These are phyloP conservation scores for Tetramorium simillimum DNA, from an alignment of 1,140 invertebrate species.

Conservation along the genomic window DNA sequence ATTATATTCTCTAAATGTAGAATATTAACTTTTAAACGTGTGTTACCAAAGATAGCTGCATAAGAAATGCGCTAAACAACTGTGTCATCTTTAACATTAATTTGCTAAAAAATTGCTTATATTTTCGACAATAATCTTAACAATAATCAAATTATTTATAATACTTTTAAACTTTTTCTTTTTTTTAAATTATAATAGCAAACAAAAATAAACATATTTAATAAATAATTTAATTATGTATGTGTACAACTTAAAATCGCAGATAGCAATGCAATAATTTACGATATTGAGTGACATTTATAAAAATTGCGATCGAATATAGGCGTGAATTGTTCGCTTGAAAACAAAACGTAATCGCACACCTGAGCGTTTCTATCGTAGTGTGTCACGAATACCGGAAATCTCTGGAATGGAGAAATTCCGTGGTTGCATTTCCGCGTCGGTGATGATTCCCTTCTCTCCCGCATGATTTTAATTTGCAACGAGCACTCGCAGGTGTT, in stretches of 20 bases:
- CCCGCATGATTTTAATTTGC: constrained; percentile 52
- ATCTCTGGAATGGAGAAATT: constrained; percentile 25
- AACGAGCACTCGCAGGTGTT: constrained; percentile 18
- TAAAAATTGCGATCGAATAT: background rate
- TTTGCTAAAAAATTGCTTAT: background rate
- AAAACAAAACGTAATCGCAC: constrained; percentile 30
- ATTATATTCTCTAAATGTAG: background rate
- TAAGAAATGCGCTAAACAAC: background rate
- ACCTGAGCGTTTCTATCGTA: background rate
- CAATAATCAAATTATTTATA: background rate
- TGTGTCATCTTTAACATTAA: background rate
- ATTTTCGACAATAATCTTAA: background rate
- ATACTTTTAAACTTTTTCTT: background rate
- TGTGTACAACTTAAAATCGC: background rate
- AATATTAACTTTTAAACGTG: background rate
- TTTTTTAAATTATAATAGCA: background rate
- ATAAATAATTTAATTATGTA: background rate
- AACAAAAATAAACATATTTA: background rate
- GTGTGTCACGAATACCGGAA: background rate
- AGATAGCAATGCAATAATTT: background rate
- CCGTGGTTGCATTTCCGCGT: constrained; percentile 31
- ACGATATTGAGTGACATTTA: background rate
- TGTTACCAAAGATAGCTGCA: background rate
- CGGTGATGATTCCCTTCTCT: constrained; percentile 20
- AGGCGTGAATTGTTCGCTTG: background rate